A percentile compares a stretch with the other conserved stretches of the same genome.
phyloP scores from a whole-genome alignment of 2,797 vertebrate genomes.

The Spondyliosoma cantharus region DNA sequence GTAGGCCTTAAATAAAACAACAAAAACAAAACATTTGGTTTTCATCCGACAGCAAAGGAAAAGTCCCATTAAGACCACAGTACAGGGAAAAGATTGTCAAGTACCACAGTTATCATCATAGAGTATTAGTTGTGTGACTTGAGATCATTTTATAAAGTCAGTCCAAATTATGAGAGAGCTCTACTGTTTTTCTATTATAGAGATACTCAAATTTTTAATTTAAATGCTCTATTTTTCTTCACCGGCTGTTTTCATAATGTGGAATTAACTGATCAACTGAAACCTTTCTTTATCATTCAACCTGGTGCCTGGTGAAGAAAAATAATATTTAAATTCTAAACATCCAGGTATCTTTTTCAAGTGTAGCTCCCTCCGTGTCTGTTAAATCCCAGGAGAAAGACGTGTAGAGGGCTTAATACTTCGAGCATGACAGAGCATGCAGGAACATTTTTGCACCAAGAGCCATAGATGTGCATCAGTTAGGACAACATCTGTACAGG shows the following conservation, averaged over 20 bases:
- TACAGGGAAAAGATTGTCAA: constrained; percentile 38
- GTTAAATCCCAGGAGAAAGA: constrained; percentile 46
- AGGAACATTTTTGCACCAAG: constrained; percentile 67
- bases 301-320: constrained; percentile 30
- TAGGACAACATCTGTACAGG: constrained; percentile 51
- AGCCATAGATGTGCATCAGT: constrained; percentile 74
- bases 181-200: not conserved
- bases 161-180: not conserved
- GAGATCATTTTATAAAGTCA: constrained; percentile 7
- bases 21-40: constrained; percentile 26
- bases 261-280: not conserved
- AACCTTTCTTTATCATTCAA: constrained; percentile 12
- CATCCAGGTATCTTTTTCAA: constrained; percentile 24
- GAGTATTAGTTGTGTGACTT: constrained; percentile 10
- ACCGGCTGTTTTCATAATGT: constrained; percentile 1
- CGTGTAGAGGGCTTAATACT: constrained; percentile 42
- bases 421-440: constrained; percentile 76
- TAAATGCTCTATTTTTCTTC: constrained; percentile 46
- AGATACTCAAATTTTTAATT: not conserved
- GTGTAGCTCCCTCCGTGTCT: constrained; percentile 8
- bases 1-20: not conserved
- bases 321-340: constrained; percentile 32
- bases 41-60: constrained; percentile 63
- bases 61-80: constrained; percentile 39
- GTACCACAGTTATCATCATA: constrained; percentile 19